Conservation (phyloP, 2,113 vertebrate species). For the Salvelinus alpinus region DNA sequence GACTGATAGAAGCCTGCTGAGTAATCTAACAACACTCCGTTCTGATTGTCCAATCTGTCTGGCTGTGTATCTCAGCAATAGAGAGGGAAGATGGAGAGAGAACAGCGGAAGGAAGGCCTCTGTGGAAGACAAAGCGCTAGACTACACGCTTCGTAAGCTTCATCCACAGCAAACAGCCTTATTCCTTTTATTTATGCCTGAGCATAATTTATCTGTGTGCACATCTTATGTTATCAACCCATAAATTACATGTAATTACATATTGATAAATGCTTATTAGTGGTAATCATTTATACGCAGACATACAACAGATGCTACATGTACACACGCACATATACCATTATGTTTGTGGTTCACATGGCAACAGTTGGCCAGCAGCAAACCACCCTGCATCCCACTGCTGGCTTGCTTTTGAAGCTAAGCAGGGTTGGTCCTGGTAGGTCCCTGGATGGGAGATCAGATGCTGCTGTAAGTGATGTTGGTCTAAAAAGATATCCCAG, state of each 20-base stretch:
- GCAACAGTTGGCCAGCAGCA: conserved; percentile 24
- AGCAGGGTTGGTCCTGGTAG: too few relatives aligned
- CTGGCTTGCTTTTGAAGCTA: too few relatives aligned
- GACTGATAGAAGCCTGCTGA: conserved; percentile 29
- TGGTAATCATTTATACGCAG: conserved; percentile 20
- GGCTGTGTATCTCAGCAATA: conserved; percentile 19
- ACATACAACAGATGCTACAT: neutral
- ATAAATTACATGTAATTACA: conserved; percentile 12
- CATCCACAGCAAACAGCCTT: conserved; percentile 8
- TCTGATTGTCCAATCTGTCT: conserved; percentile 20
- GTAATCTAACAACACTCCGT: conserved; percentile 30
- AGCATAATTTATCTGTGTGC: too few relatives aligned
- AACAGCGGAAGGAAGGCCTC: neutral
- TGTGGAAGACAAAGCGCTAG: conserved; percentile 2
- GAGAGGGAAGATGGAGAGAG: neutral
- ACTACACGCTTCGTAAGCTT: neutral
- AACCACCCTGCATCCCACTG: too few relatives aligned
- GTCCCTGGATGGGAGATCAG: too few relatives aligned
- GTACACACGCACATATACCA: conserved; percentile 1
- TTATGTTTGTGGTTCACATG: conserved; percentile 29
- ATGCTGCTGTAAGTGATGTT: too few relatives aligned
- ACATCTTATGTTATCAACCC: conserved; percentile 25
- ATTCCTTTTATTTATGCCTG: conserved; percentile 19
- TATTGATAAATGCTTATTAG: conserved; percentile 25
- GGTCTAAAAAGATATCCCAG: too few relatives aligned